Base-by-base conservation (phyloP, 2,113 vertebrate species). In the Columba livia region DNA sequence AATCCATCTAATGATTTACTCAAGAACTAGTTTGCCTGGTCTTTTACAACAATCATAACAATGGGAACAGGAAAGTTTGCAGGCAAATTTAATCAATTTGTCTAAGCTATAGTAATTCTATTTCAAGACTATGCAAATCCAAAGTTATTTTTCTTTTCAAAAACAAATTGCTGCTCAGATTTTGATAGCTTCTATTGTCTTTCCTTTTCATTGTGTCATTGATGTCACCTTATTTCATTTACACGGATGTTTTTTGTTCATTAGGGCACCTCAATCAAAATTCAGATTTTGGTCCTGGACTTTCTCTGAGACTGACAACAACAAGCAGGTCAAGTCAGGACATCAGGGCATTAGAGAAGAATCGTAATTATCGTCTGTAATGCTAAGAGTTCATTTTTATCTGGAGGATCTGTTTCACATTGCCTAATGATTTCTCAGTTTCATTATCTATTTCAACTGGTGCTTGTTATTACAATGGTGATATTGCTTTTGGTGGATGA, bases 111-210 rank as follows among this genome's bases (percentile, higher is more conserved):
- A 81, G 28, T 61, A 16, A 65, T 84, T 90, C 42, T 72, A 29
- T 40, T 90, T 93, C 54, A 90, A 79, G 80, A 75, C 90, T 85
- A 94, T 95, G 94, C 36, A 94, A 96, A 95, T 95, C 12, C n/a
- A 69, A 72, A 94, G 90, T 88, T 65, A 78, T 94, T 96, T 90
- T 88, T 83, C 85, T 69, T 92, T 96, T 92, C 36, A 72, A 89
- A 94, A 93, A 14, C 40, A 88, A 93, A 96, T 95, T 70, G 84
- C 32, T 47, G 17, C 66, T 79, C 82, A 47, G 23, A 57, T 81
- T 92, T 90, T 94, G 61, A 93, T 91, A 72, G 70, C 86, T 90
- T 72, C 31, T 69, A 40, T 96, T 90, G 85, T 95, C 86, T 96
- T 73, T 90, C 50, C n/a, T 85, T 90, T 79, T 81, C 73, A 79